Evolutionary conservation across 2,113 vertebrate genomes (phyloP), one percentile per base, ranked within the genome.

Genomic region (Paedocypris sp.): DNA sequence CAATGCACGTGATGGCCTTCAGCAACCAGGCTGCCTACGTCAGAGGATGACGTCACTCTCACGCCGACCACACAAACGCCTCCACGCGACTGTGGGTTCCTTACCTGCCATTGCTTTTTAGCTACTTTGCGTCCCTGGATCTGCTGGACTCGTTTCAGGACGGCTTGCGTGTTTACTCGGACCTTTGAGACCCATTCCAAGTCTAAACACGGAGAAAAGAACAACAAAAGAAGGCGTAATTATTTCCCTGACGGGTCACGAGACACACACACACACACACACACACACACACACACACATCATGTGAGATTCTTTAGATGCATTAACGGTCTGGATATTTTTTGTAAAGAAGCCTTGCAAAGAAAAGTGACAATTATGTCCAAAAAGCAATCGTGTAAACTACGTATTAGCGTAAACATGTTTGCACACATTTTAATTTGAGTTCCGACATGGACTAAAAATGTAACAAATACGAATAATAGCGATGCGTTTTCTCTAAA

Each of bases 81-180:
- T n/a, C n/a, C n/a, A n/a, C n/a, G n/a, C n/a, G n/a, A 33, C 4
- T 25, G 25, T 8, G 12, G n/a, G 4, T 6, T 20, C 3, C 4
- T 75, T 77, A 95, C 95, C 81, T 93, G 91, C 92, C 91, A 98
- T 73, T 93, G 87, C 56, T 90, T 92, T 72, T 88, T 91, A 36
- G 91, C 71, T 0, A 81, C 76, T 62, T 84, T 89, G 20, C 80
- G 74, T 12, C 80, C 72, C 73, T 92, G 89, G 68, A 98, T 85
- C 9, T 83, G 81, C 42, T 89, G 86, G 4, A 90, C 88, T 19
- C 90, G 87, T 73, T 85, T 87, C 62, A 89, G 71, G 41, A 98
- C 88, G 4, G 90, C 91, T 11, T 92, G 90, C 1, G 85, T 89
- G 76, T 98, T 98, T 64, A 98, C 92, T 11, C 80, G 70, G 4